Base-by-base conservation (phyloP, 2,888 invertebrate species). In the Volucella bombylans region DNA sequence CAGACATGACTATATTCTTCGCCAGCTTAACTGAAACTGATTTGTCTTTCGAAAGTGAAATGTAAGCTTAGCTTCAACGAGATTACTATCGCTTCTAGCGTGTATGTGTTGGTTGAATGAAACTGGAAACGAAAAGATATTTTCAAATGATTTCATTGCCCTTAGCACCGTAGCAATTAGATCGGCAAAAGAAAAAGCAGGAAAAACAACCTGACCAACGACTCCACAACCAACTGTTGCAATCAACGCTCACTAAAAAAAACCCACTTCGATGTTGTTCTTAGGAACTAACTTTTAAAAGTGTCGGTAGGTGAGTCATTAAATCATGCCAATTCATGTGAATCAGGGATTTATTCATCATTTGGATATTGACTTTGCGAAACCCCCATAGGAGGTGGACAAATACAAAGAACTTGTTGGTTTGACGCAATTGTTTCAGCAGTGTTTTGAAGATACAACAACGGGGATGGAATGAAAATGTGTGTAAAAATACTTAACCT, bases 1-100 rank as follows among this genome's bases (percentile, higher is more conserved):
- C 92, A 86, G 93, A 93, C 93, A 94, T 94, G 43, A 88, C 89
- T 14, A 87, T 86, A 83, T 86, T 87, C 55, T 87, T 87, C 57
- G 83, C 69, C 61, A 62, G 83, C 50, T 76, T 86, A 59, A 31
- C 31, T 31, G 31, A 31, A 31, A 31, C 31, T 31, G 31, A 31
- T 31, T 31, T 31, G 31, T 1, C 31, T 31, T 65, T 23, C 9
- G 4, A 68, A 59, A 62, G 45, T 69, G 59, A 76, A 62, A 78
- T 57, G 0, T 54, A 9, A 49, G 57, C 57, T 69, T 38, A 55
- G 43, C 55, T 38, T 81, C 23, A 38, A 31, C 31, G 31, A 62
- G 74, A 57, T 67, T 78, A 12, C 55, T 62, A 65, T 72, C 45
- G 9, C 49, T 10, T 1, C 0, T 4, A 31, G n/a, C 43, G 38